These are phyloP conservation scores for Luffia ferchaultella DNA, from an alignment of 2,888 invertebrate species.

Conservation along the genomic window DNA sequence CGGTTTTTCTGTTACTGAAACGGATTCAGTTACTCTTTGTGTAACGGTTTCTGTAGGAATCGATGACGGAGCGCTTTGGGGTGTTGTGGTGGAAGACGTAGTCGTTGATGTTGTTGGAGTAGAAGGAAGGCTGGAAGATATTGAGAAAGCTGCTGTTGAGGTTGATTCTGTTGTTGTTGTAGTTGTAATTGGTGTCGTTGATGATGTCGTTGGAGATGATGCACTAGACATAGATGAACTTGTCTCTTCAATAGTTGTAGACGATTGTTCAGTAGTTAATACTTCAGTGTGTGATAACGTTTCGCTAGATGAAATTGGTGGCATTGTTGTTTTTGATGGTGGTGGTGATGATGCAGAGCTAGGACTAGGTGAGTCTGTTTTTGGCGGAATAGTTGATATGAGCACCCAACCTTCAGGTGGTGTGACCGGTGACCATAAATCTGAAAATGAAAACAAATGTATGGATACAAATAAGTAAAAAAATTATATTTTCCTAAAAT, in stretches of 20 bases:
- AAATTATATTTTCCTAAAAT: no score
- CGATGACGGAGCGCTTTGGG: constrained; percentile 5
- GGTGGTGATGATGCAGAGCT: constrained; percentile 20
- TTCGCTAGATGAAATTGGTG: constrained; percentile 17
- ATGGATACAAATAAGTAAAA: not conserved
- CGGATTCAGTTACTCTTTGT: constrained; percentile 6
- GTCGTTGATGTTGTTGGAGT: constrained; percentile 3
- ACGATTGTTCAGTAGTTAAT: constrained; percentile 13
- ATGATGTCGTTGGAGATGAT: constrained; percentile 16
- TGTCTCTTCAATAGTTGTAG: constrained; percentile 2
- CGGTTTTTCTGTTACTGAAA: constrained; percentile 11
- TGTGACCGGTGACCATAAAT: constrained; percentile 70
- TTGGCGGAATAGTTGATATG: constrained; percentile 42
- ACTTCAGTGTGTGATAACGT: constrained; percentile 16
- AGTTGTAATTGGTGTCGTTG: constrained; percentile 20
- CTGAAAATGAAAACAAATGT: constrained; percentile 28
- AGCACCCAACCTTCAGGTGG: constrained; percentile 74
- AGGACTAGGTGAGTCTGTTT: constrained; percentile 30
- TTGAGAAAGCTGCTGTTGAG: constrained; percentile 20
- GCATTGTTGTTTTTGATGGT: constrained; percentile 20
- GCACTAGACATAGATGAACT: constrained; percentile 13
- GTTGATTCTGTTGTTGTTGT: constrained; percentile 42
- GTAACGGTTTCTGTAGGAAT: constrained; percentile 14
- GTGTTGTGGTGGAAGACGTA: constrained; percentile 4
- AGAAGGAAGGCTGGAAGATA: constrained; percentile 9